Base-by-base conservation (phyloP, 64 coral and sea anemone genomes). In the Stylophora pistillata region DNA sequence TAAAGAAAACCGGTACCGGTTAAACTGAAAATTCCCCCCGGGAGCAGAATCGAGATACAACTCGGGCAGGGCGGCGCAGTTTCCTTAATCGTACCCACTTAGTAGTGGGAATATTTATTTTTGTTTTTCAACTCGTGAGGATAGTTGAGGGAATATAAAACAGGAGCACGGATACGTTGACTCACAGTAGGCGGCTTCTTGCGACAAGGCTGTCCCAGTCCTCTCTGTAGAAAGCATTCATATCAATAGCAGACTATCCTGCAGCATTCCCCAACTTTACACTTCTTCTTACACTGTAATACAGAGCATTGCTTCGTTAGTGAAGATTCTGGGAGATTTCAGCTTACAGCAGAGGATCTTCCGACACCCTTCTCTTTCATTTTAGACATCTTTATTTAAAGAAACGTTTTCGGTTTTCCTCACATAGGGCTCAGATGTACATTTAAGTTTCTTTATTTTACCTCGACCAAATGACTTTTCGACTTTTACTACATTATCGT, bases 161-260 rank as follows among this genome's bases (percentile, higher is more conserved):
- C 23, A 25, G 6, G n/a, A 68, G 26, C 23, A 68, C 7, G 25
- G 1, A 25, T 68, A 68, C 11, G 17, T 64, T n/a, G 21, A 68
- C 64, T 68, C 26, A 68, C 64, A n/a, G 64, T 21, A 11, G 64
- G 64, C 9, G 64, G 64, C n/a, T 68, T 68, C 64, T 12, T 68
- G 64, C 64, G 63, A 12, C 73, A 76, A 20, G 73, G 73, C 34
- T 76, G 32, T 20, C 73, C 73, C 73, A 76, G 73, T 52, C 33
- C 32, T 76, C 37, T 76, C 73, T 76, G 31, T 21, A 10, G 18
- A 76, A 76, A 76, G 17, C 73, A 76, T 37, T 53, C 23, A 2
- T 76, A 41, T 33, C 73, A 76, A 18, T 41, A 52, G 34, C 73
- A 76, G 41, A 52, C 41, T 76, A 23, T 76, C 32, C 73, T 53